Conservation (phyloP, 2,888 invertebrate genomes). For the Xanthia togata region DNA sequence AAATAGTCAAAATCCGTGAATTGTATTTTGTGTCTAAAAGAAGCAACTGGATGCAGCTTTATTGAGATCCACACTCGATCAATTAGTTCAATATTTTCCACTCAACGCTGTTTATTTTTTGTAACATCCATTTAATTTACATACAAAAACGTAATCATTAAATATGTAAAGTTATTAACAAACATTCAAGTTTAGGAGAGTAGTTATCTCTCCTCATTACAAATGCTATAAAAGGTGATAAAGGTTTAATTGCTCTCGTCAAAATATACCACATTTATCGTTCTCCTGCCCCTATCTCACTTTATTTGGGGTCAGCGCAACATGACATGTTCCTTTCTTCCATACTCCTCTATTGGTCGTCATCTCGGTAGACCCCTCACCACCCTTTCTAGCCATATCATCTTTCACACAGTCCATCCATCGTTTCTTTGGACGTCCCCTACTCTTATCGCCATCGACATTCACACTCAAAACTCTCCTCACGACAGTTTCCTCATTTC, state of each 20-base stretch:
- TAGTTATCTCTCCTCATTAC: conserved; percentile 6
- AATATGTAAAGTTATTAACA: conserved; percentile 13
- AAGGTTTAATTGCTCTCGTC: background rate
- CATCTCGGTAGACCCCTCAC: too few relatives aligned
- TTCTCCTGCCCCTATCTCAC: too few relatives aligned
- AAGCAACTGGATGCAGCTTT: background rate
- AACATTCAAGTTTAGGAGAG: conserved; percentile 10
- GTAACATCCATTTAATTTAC: background rate
- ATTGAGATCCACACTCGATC: background rate
- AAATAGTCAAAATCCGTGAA: background rate
- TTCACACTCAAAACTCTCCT: too few relatives aligned
- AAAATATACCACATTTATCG: background rate
- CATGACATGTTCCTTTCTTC: too few relatives aligned
- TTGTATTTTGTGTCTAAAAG: background rate
- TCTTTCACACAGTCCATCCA: too few relatives aligned
- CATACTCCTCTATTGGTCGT: too few relatives aligned
- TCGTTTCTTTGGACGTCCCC: too few relatives aligned
- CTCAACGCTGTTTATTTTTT: background rate
- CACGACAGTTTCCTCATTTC: too few relatives aligned
- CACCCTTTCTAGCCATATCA: too few relatives aligned
- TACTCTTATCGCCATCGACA: too few relatives aligned
- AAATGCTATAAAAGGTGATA: background rate
- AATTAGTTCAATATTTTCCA: conserved; percentile 28
- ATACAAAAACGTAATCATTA: conserved; percentile 23
- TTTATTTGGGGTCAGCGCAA: too few relatives aligned